Base-by-base conservation (phyloP, 2,888 invertebrate species). In the Eupithecia subumbrata region DNA sequence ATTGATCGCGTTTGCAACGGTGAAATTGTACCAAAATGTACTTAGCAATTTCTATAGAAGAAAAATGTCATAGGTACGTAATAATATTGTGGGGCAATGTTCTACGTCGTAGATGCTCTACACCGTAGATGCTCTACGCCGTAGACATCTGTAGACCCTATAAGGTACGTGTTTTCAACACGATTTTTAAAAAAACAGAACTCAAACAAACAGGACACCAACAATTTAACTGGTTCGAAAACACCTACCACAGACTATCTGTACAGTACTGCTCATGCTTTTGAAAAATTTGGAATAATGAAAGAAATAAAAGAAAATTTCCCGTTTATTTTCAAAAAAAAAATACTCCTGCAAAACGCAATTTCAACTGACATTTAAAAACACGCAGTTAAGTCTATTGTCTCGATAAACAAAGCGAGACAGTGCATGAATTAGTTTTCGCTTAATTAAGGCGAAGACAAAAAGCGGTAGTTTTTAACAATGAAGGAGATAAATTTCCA, bases 401-500 rank as follows among this genome's bases (percentile, higher is more conserved):
- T 68, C 68, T 43, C 64, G 76, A 77, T 71, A 78, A 79, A 81
- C 78, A 79, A 81, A 78, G 74, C 71, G 73, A 74, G 77, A 76
- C 79, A 77, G 75, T 69, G 79, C 78, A 78, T 79, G 76, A 80
- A 79, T 80, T 80, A 82, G 78, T 79, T 79, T 76, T 76, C 78
- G 74, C 76, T 79, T 82, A 79, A 80, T 82, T 82, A 78, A 78
- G 74, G 74, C 70, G 72, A 76, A 76, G 76, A 82, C 77, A 83
- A 82, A 81, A 78, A 82, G 77, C 76, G 52, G 76, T 77, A 83
- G 84, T 81, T 85, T 84, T 83, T 78, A 76, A 82, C 79, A 84
- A 79, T 72, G 79, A 75, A 75, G 75, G 84, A 86, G 87, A 89
- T 88, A 90, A 89, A 89, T 89, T 89, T 85, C 75, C 82, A 85